Base-by-base conservation (phyloP, 92 coral and sea anemone species). In the Phymanthus crucifer region DNA sequence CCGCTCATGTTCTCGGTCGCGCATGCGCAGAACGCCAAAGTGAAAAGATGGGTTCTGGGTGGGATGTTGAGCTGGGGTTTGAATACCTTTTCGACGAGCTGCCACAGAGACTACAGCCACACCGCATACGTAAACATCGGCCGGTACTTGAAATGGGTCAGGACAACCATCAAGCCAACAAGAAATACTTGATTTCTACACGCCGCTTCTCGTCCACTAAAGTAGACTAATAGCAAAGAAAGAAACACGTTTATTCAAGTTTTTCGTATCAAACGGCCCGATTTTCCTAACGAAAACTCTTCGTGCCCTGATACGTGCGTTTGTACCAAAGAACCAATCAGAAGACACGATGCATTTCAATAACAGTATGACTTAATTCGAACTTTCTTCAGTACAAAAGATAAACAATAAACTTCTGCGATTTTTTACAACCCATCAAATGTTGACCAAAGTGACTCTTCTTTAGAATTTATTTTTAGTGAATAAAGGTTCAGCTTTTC, bases 61-160 rank as follows among this genome's bases (percentile, higher is more conserved):
- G 98, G 98, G 0, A 83, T 95, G 46, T 74, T 87, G 77, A 95
- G 98, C 83, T 95, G 98, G 98, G 98, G 98, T 31, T 48, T 89
- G 66, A 93, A 83, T 54, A 78, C 88, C 52, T 81, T 90, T 35
- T 56, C 83, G 7, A 67, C 66, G 7, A 89, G 90, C 16, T 95
- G 98, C 88, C 88, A 93, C 35, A 67, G 82, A 8, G 73, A 90
- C 50, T 89, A 89, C 67, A 78, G 91, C 26, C 88, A 88, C 72
- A 82, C 97, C 27, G 98, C 92, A 2, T 95, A 92, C 76, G 89
- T 78, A 14, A 89, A 88, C 45, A 45, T 95, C 32, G 93, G 88
- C 40, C 85, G 90, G 26, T 78, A 84, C 74, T 84, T 90, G 68
- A 80, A 80, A 76, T 95, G 97, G 91, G 88, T 95, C 86, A 88